phyloP scores from a whole-genome alignment of 2,797 vertebrate genomes.

The Leptatherina wallacei region DNA sequence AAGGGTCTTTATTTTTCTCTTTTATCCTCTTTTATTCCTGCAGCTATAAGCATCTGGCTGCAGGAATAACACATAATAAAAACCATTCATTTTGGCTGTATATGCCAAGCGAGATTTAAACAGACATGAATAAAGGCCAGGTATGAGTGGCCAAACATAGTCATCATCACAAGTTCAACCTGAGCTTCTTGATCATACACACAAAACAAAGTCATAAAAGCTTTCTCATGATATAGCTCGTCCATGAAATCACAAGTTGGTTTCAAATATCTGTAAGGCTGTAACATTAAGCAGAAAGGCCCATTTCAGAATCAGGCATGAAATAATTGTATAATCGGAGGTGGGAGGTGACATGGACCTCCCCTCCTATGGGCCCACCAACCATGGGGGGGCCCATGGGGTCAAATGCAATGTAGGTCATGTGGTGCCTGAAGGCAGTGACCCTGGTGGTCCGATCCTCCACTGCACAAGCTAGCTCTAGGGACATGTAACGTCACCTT shows the following conservation, averaged over 20 bases:
- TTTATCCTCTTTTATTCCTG: neutral
- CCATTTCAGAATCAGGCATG: neutral
- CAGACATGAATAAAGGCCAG: neutral
- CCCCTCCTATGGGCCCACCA: too few relatives aligned
- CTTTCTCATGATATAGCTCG: neutral
- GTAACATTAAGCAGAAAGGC: neutral
- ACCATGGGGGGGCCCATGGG: too few relatives aligned
- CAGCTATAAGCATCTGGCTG: neutral
- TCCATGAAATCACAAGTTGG: too few relatives aligned
- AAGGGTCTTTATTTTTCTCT: constrained; percentile 26
- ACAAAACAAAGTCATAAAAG: neutral
- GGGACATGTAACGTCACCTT: too few relatives aligned
- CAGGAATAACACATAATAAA: constrained; percentile 29
- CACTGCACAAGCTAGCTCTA: too few relatives aligned
- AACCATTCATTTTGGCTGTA: constrained; percentile 35
- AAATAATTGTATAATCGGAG: neutral
- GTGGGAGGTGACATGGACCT: too few relatives aligned
- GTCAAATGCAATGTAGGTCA: too few relatives aligned
- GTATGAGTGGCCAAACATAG: neutral
- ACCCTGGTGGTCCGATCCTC: too few relatives aligned
- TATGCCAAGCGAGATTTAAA: neutral
- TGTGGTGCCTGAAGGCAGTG: too few relatives aligned
- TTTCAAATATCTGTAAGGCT: neutral
- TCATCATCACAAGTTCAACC: neutral
- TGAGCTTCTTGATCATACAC: neutral